phyloP scores from a whole-genome alignment of 2,797 vertebrate species.

The Eurystomus glaucurus region DNA sequence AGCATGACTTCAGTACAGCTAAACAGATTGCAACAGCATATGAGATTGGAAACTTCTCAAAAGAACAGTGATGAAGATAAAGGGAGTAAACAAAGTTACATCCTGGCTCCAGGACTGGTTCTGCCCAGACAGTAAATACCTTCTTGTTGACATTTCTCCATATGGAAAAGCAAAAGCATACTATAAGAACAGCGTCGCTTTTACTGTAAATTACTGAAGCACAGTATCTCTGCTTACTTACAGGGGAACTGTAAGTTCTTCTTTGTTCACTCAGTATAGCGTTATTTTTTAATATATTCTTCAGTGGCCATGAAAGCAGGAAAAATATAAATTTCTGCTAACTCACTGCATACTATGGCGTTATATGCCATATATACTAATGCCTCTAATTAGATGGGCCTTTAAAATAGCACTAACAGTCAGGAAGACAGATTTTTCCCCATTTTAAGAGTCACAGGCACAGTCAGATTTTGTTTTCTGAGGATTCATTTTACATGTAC shows the following conservation, averaged over 20 bases:
- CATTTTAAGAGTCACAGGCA: background rate
- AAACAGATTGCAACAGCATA: conserved; percentile 13
- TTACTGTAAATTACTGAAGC: background rate
- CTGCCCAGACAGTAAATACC: conserved; percentile 62
- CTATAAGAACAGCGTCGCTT: background rate
- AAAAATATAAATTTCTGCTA: background rate
- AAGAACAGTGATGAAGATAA: conserved; percentile 34
- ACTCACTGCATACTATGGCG: background rate
- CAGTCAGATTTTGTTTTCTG: background rate
- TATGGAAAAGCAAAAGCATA: background rate
- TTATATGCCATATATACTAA: background rate
- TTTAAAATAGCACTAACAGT: background rate
- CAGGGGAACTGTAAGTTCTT: background rate
- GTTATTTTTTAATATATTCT: background rate
- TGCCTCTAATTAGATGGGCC: background rate
- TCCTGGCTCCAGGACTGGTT: background rate
- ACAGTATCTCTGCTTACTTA: background rate
- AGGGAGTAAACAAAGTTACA: background rate
- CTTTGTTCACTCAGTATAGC: background rate
- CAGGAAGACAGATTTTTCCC: background rate
- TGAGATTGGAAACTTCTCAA: conserved; percentile 11
- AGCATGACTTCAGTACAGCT: background rate
- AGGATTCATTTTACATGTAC: background rate
- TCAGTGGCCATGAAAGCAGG: background rate
- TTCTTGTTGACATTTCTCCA: background rate